phyloP scores from a whole-genome alignment of 2,113 vertebrate genomes.

The Aix galericulata region DNA sequence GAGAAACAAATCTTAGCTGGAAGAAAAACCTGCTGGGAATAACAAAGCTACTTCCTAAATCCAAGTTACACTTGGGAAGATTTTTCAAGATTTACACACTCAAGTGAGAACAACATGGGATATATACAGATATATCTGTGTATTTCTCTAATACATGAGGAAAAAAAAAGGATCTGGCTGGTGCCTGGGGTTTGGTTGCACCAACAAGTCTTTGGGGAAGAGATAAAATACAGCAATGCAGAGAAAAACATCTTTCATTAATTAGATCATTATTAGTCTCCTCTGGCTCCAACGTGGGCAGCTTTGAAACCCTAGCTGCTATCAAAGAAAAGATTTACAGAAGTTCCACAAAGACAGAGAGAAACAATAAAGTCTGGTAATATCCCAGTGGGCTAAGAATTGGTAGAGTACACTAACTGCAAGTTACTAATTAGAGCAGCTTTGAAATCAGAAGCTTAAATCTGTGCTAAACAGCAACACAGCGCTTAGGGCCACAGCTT shows the following conservation, averaged over 20 bases:
- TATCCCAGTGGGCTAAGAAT: slow-evolving; percentile 30
- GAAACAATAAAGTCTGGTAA: slow-evolving; percentile 58
- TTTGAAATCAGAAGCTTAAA: slow-evolving; percentile 40
- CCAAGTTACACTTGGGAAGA: slow-evolving; percentile 35
- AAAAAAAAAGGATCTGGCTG: background rate
- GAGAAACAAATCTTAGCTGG: slow-evolving; percentile 61
- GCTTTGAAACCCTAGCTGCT: slow-evolving; percentile 58
- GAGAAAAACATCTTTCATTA: slow-evolving; percentile 61
- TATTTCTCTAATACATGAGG: background rate
- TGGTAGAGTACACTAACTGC: slow-evolving; percentile 22
- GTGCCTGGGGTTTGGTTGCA: slow-evolving; percentile 42
- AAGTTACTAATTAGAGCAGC: slow-evolving; percentile 66
- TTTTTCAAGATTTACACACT: slow-evolving; percentile 62
- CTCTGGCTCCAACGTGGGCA: slow-evolving; percentile 41
- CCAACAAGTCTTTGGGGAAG: slow-evolving; percentile 39
- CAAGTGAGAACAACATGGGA: slow-evolving; percentile 3
- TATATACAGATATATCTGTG: background rate
- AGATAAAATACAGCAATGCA: slow-evolving; percentile 57
- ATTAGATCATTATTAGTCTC: slow-evolving; percentile 68
- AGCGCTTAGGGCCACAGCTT: background rate
- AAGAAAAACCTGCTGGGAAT: slow-evolving; percentile 51
- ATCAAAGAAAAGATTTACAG: slow-evolving; percentile 66
- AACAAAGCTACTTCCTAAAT: slow-evolving; percentile 55
- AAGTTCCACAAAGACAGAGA: slow-evolving; percentile 55
- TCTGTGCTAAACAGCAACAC: slow-evolving; percentile 15